A percentile compares a stretch with the other conserved stretches of the same genome.
Evolutionary conservation across 1,140 invertebrate genomes (phyloP).

Genomic region (Chelonus insularis): DNA sequence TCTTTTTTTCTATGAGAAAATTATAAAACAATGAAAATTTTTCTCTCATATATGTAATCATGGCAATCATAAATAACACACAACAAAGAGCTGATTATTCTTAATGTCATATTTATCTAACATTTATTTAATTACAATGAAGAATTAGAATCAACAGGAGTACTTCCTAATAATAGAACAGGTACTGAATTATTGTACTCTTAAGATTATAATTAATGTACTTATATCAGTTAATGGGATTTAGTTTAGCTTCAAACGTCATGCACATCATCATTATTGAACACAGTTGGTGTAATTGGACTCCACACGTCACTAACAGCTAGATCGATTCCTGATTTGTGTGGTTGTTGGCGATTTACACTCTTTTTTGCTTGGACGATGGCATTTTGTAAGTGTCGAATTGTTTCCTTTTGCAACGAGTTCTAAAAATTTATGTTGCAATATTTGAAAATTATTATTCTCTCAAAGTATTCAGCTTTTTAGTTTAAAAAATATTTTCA

Average conservation of each 20-base stretch:
- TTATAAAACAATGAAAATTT: no score
- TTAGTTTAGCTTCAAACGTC: conserved; percentile 48
- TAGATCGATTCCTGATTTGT: conserved; percentile 47
- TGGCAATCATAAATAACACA: no score
- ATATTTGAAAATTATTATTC: no score
- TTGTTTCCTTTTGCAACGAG: conserved; percentile 54
- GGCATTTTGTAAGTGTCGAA: conserved; percentile 52
- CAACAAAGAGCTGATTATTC: no score
- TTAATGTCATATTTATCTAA: no score
- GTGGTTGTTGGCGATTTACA: conserved; percentile 51
- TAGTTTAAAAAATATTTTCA: neutral
- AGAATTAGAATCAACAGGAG: neutral
- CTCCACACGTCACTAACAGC: conserved; percentile 51
- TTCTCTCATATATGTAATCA: no score
- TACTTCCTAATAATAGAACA: conserved; percentile 20
- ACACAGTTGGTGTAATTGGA: conserved; percentile 48
- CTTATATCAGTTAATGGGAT: conserved; percentile 8
- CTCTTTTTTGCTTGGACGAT: conserved; percentile 53
- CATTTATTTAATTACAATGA: conserved; percentile 7
- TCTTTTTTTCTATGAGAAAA: no score
- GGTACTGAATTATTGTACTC: conserved; percentile 16
- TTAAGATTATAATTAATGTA: conserved; percentile 11
- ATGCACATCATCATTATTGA: conserved; percentile 55
- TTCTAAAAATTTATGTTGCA: conserved; percentile 38
- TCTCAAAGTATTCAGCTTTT: no score